A percentile compares a stretch with the other conserved stretches of the same genome.
phyloP scores from a whole-genome alignment of 1,140 invertebrate genomes.

The Globodera rostochiensis region DNA sequence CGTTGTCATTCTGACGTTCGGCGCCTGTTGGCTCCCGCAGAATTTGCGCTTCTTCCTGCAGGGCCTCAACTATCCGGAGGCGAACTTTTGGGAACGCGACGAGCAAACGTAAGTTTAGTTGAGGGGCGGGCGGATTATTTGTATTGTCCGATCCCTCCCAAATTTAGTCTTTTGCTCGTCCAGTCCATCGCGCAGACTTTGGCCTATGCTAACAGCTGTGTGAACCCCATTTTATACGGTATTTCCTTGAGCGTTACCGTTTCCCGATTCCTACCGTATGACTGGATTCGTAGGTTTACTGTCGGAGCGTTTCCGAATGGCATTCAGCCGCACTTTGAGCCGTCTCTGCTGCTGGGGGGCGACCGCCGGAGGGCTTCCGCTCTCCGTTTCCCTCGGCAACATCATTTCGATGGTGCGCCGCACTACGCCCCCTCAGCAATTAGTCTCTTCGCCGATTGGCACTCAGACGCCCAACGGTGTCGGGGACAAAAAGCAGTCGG shows the following conservation, averaged over 20 bases:
- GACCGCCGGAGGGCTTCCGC: too few relatives aligned
- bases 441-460: background rate
- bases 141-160: background rate
- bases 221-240: slow-evolving; percentile 87
- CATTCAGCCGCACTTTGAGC: slow-evolving; percentile 22
- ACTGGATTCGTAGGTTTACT: slow-evolving; percentile 27
- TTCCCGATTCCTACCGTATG: background rate
- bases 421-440: background rate
- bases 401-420: slow-evolving; percentile 5
- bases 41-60: slow-evolving; percentile 72
- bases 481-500: background rate
- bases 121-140: background rate
- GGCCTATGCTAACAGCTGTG: slow-evolving; percentile 90
- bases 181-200: slow-evolving; percentile 74
- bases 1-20: slow-evolving; percentile 90
- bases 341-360: slow-evolving; percentile 16
- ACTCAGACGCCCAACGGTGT: background rate
- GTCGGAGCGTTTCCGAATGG: slow-evolving; percentile 49
- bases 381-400: slow-evolving; percentile 16
- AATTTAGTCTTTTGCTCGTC: slow-evolving; percentile 23
- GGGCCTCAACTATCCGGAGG: slow-evolving; percentile 44
- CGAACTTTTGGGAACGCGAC: slow-evolving; percentile 51
- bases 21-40: slow-evolving; percentile 90
- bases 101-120: slow-evolving; percentile 11
- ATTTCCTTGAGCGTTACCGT: background rate